A percentile compares a stretch with the other conserved stretches of the same genome.
phyloP scores from a whole-genome alignment of 2,888 invertebrate genomes.

The Drosophila prolongata region DNA sequence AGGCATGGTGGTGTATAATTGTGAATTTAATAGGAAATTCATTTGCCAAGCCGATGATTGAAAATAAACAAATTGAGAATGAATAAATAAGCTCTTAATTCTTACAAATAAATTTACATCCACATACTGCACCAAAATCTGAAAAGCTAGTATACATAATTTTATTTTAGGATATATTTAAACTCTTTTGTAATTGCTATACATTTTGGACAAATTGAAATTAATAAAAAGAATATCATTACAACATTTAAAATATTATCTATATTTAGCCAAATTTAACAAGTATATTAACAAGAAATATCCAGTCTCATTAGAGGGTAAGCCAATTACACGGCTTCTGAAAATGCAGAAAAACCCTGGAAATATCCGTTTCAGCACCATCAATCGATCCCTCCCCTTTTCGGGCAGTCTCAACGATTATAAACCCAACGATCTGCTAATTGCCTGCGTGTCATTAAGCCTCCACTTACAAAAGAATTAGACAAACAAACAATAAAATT shows the following conservation, averaged over 20 bases:
- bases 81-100: too few species aligned
- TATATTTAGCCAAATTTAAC: neutral
- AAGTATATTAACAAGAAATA: neutral
- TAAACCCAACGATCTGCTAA: constrained; percentile 78
- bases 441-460: constrained; percentile 83
- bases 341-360: constrained; percentile 1
- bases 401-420: constrained; percentile 47
- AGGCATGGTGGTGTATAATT: neutral
- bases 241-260: too few species aligned
- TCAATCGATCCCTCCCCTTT: neutral
- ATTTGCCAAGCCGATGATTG: neutral
- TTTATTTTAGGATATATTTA: too few species aligned
- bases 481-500: constrained; percentile 79
- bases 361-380: constrained; percentile 5
- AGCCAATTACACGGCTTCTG: constrained; percentile 19
- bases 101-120: too few species aligned
- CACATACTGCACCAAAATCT: too few species aligned
- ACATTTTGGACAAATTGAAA: too few species aligned
- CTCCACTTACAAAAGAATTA: constrained; percentile 78
- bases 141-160: too few species aligned
- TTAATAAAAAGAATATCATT: too few species aligned
- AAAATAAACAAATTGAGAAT: too few species aligned
- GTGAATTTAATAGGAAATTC: too few species aligned
- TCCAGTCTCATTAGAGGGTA: constrained; percentile 6
- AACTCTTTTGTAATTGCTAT: too few species aligned